These are phyloP conservation scores for Leptogaster cylindrica DNA, from an alignment of 2,888 invertebrate species.

Conservation along the genomic window DNA sequence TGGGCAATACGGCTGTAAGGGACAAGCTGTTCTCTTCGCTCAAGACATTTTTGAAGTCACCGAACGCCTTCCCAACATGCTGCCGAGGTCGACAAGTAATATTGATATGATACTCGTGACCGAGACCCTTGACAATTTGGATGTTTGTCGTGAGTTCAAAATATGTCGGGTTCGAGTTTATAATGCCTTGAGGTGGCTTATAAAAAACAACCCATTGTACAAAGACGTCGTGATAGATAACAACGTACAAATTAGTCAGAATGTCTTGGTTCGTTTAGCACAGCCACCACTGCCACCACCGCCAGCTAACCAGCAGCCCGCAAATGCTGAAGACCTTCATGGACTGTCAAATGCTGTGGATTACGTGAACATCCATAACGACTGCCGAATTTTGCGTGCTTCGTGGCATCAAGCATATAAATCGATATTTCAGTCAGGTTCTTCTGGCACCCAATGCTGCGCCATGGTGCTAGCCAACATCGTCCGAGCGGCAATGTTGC, in stretches of 20 bases:
- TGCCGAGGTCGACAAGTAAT: not conserved
- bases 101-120: constrained; percentile 9
- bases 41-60: constrained; percentile 43
- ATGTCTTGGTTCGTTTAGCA: not conserved
- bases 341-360: too few species aligned
- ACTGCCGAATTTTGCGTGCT: constrained; percentile 51
- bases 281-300: not conserved
- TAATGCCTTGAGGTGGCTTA: not conserved
- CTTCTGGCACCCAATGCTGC: constrained; percentile 50
- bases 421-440: constrained; percentile 48
- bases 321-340: too few species aligned
- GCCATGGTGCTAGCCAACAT: constrained; percentile 50
- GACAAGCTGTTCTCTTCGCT: constrained; percentile 46
- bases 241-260: not conserved
- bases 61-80: not conserved
- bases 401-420: constrained; percentile 52
- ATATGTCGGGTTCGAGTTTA: not conserved
- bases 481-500: constrained; percentile 38
- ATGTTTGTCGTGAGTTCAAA: not conserved
- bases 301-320: too few species aligned
- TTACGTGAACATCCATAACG: too few species aligned
- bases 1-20: constrained; percentile 46
- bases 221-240: constrained; percentile 1
- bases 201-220: constrained; percentile 8
- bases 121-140: constrained; percentile 10